Percentiles rank a stretch among this genome's conserved stretches.
phyloP scores from a whole-genome alignment of 2,888 invertebrate genomes.

The Ophioninae sp. region DNA sequence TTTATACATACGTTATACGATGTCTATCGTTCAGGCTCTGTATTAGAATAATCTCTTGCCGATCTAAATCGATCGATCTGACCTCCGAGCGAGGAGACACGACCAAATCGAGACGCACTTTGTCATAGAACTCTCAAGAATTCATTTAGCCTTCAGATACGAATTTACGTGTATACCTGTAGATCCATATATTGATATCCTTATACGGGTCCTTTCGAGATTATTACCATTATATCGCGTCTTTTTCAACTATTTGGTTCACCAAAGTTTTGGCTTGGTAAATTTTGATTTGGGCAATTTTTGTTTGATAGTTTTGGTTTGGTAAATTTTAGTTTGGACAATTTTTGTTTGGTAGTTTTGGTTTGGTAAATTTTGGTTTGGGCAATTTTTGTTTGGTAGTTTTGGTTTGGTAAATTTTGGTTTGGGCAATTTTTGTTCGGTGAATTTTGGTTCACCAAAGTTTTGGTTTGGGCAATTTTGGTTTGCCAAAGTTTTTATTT shows the following conservation, averaged over 20 bases:
- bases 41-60: conserved; percentile 73
- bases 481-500: too few species aligned
- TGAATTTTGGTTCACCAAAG: too few species aligned
- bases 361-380: too few species aligned
- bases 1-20: conserved; percentile 34
- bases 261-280: not conserved
- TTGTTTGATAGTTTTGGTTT: too few species aligned
- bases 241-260: not conserved
- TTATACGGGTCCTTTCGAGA: conserved; percentile 1
- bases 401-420: too few species aligned
- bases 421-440: too few species aligned
- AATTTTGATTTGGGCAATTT: too few species aligned
- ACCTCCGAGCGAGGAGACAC: conserved; percentile 69
- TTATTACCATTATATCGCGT: not conserved
- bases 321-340: too few species aligned
- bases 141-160: conserved; percentile 66
- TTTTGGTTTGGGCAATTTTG: too few species aligned
- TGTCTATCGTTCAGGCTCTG: conserved; percentile 48
- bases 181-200: conserved; percentile 47
- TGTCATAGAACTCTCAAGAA: conserved; percentile 70
- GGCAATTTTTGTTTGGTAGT: too few species aligned
- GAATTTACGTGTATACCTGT: conserved; percentile 18
- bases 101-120: conserved; percentile 68
- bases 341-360: too few species aligned
- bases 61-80: conserved; percentile 79